Conservation (phyloP, 2,888 invertebrate species). For the Parnassius glacialis region DNA sequence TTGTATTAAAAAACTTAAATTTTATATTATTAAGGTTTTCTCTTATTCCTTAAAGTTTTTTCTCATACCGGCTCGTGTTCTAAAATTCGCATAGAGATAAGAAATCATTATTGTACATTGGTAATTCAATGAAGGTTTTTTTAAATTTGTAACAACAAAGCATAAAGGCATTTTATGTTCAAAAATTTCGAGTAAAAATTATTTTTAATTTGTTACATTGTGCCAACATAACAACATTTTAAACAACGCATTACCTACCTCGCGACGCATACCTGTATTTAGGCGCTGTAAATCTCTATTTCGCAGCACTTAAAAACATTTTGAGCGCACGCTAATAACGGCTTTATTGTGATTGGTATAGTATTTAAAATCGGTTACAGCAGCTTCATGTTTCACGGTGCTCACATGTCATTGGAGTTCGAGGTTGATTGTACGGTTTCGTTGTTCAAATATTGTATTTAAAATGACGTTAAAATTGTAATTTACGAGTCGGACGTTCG, state of each 20-base stretch:
- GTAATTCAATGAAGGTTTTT: no score
- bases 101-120: no score
- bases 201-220: conserved; percentile 18
- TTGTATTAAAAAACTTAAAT: no score
- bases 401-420: conserved; percentile 11
- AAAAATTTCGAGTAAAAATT: neutral
- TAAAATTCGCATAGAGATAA: no score
- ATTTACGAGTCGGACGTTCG: conserved; percentile 24
- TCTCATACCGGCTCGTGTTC: no score
- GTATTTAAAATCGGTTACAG: conserved; percentile 6
- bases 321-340: conserved; percentile 2
- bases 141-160: no score
- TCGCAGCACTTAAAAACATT: conserved; percentile 8
- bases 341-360: neutral
- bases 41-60: no score
- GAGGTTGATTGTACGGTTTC: conserved; percentile 16
- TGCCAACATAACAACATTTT: conserved; percentile 14
- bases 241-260: conserved; percentile 15
- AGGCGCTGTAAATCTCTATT: conserved; percentile 30
- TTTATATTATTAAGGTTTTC: no score
- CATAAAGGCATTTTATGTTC: no score
- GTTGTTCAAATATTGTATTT: conserved; percentile 27
- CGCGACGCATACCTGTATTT: conserved; percentile 31
- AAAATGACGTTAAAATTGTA: conserved; percentile 25
- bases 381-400: neutral